These are phyloP conservation scores for Canis aureus DNA, from an alignment of 2,113 vertebrate species.

Conservation along the genomic window DNA sequence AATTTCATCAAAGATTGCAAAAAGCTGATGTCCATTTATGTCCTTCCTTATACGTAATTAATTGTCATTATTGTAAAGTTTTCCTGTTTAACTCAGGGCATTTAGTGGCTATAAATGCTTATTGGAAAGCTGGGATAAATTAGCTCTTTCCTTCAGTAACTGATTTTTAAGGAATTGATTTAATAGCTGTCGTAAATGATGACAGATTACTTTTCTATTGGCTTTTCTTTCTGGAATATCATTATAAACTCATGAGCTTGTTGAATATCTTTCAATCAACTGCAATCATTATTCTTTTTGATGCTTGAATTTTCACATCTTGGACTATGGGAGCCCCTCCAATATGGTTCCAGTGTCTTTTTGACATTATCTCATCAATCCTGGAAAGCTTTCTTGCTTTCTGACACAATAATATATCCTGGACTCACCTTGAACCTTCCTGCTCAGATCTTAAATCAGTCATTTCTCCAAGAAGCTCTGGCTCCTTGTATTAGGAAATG, in stretches of 20 bases:
- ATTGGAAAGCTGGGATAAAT: background rate
- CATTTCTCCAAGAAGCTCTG: background rate
- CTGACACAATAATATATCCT: background rate
- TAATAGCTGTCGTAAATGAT: background rate
- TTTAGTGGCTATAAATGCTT: slow-evolving; percentile 1
- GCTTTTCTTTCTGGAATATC: slow-evolving; percentile 26
- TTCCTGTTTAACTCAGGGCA: background rate
- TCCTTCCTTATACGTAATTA: background rate
- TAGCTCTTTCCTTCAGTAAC: background rate
- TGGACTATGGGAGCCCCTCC: background rate
- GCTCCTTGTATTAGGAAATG: background rate
- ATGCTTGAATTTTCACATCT: slow-evolving; percentile 14
- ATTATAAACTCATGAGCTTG: background rate
- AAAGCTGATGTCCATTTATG: background rate
- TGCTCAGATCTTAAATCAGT: background rate
- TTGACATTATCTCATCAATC: background rate
- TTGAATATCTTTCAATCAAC: background rate
- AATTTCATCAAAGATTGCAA: background rate
- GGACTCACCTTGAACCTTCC: background rate
- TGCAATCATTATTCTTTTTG: background rate
- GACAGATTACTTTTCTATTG: background rate
- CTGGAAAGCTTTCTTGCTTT: background rate
- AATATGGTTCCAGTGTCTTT: background rate
- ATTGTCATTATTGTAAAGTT: background rate
- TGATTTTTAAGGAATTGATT: slow-evolving; percentile 28